These are phyloP conservation scores for Dermolepida albohirtum DNA, from an alignment of 2,888 invertebrate species.

Conservation along the genomic window DNA sequence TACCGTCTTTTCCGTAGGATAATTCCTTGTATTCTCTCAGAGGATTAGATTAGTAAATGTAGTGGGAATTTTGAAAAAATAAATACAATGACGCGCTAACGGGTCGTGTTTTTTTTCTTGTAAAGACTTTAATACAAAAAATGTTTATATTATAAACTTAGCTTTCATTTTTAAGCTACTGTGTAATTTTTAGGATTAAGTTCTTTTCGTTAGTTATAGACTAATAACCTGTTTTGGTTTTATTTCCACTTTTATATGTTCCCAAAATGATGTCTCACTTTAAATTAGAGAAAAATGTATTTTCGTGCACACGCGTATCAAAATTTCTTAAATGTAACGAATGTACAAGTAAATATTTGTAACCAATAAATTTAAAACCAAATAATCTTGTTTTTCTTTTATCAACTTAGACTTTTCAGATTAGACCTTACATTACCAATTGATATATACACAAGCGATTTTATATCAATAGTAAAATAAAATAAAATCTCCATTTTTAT, in stretches of 20 bases:
- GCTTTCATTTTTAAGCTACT: conserved; percentile 21
- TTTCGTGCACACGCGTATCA: conserved; percentile 44
- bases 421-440: too few species aligned
- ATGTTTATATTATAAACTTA: conserved; percentile 36
- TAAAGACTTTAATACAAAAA: conserved; percentile 22
- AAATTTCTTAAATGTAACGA: conserved; percentile 41
- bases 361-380: conserved; percentile 45
- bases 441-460: too few species aligned
- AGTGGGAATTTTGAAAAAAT: conserved; percentile 6
- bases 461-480: too few species aligned
- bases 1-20: too few species aligned
- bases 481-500: too few species aligned
- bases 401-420: background rate
- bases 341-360: conserved; percentile 45
- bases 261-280: conserved; percentile 7
- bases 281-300: conserved; percentile 23
- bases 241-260: background rate
- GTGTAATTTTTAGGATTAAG: conserved; percentile 26
- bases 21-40: too few species aligned
- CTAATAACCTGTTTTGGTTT: too few species aligned
- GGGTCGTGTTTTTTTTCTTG: conserved; percentile 25
- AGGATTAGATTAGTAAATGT: background rate
- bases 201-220: background rate
- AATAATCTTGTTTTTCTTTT: conserved; percentile 15
- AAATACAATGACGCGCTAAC: conserved; percentile 20